Percentiles rank a stretch among this genome's conserved stretches.
phyloP scores from a whole-genome alignment of 92 coral and sea anemone species.

The Blastomussa wellsi region DNA sequence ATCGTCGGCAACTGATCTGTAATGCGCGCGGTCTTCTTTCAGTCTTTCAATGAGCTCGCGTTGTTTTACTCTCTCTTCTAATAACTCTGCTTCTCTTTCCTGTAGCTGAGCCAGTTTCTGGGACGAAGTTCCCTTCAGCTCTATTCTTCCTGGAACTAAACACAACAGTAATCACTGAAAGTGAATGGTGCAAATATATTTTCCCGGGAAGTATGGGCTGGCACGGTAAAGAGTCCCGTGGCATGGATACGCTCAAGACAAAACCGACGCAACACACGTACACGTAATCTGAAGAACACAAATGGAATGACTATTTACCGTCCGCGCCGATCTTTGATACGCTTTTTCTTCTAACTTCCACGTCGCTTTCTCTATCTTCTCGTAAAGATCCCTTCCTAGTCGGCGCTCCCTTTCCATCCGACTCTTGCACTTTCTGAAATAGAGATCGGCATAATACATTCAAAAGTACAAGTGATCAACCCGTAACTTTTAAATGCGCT shows the following conservation, averaged over 20 bases:
- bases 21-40: slow-evolving; percentile 91
- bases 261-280: neutral
- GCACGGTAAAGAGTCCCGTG: neutral
- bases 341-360: slow-evolving; percentile 33
- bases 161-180: neutral
- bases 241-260: neutral
- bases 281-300: neutral
- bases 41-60: slow-evolving; percentile 77
- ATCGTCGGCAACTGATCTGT: slow-evolving; percentile 84
- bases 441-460: too few relatives aligned
- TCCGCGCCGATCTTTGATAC: slow-evolving; percentile 14
- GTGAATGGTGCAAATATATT: too few relatives aligned
- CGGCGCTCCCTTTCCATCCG: neutral
- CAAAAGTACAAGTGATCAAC: too few relatives aligned
- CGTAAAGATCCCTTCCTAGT: slow-evolving; percentile 10
- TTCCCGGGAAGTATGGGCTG: too few relatives aligned
- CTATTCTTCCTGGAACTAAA: slow-evolving; percentile 38
- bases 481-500: too few relatives aligned
- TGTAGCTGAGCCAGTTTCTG: slow-evolving; percentile 66
- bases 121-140: slow-evolving; percentile 55
- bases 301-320: neutral
- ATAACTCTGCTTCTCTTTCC: slow-evolving; percentile 67
- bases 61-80: slow-evolving; percentile 76
- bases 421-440: slow-evolving; percentile 12
- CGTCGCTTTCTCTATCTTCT: slow-evolving; percentile 13